Evolutionary conservation across 1,140 invertebrate genomes (phyloP).

Genomic region (Popillia japonica): DNA sequence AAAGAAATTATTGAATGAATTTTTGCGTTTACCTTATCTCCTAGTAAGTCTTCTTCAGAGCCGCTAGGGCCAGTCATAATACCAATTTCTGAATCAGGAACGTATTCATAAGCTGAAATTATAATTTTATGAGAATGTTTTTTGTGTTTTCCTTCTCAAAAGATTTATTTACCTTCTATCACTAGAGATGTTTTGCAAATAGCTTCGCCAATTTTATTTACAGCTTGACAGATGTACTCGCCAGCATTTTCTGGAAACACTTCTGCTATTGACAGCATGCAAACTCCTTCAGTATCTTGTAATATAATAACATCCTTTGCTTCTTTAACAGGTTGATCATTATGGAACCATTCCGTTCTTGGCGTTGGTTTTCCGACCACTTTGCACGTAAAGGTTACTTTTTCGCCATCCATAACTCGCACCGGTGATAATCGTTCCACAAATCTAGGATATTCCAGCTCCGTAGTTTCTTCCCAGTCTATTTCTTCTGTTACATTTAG

Average conservation of each 20-base stretch:
- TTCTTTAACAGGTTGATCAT: slow-evolving; percentile 75
- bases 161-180: slow-evolving; percentile 77
- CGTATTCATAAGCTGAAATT: slow-evolving; percentile 89
- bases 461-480: slow-evolving; percentile 67
- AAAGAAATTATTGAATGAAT: neutral
- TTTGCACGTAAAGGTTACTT: slow-evolving; percentile 79
- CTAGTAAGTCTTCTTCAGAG: slow-evolving; percentile 82
- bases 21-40: slow-evolving; percentile 71
- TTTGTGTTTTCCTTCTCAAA: slow-evolving; percentile 37
- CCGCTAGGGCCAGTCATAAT: slow-evolving; percentile 69
- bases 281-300: slow-evolving; percentile 80
- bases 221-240: slow-evolving; percentile 82
- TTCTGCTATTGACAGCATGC: slow-evolving; percentile 86
- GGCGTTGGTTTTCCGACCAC: slow-evolving; percentile 84
- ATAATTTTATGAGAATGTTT: slow-evolving; percentile 43
- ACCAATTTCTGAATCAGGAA: slow-evolving; percentile 86
- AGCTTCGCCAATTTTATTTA: slow-evolving; percentile 86
- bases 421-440: slow-evolving; percentile 73
- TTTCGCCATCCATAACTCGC: slow-evolving; percentile 92
- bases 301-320: slow-evolving; percentile 80
- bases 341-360: slow-evolving; percentile 83
- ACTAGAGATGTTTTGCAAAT: slow-evolving; percentile 80
- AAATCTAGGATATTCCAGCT: slow-evolving; percentile 79
- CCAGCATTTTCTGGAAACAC: slow-evolving; percentile 95
- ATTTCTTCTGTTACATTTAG: slow-evolving; percentile 72